Base-by-base conservation (phyloP, 2,113 vertebrate species). In the Isurus oxyrinchus region DNA sequence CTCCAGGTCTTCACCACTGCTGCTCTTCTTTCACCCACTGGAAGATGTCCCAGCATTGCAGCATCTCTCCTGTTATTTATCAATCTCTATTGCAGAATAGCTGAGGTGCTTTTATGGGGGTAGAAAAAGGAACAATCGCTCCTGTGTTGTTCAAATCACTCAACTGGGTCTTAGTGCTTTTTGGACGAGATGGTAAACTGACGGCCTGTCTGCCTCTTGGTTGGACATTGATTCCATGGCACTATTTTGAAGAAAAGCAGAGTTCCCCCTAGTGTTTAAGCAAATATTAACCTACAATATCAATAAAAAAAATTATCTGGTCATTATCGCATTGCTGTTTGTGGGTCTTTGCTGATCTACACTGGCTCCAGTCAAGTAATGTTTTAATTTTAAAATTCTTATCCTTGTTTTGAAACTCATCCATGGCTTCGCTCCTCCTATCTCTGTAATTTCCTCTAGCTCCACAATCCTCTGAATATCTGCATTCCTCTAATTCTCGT, bases 201-300 rank as follows among this genome's bases (percentile, higher is more conserved):
- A 84, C 0, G 5, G 16, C 81, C n/a, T 1, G 19, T 84, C 19
- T 49, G 40, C 81, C 40, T 21, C 13, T 93, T 61, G 55, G 14
- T 14, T 93, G 55, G 57, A n/a, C 88, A 1, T 91, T 1, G 4
- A 23, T 94, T n/a, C 57, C 19, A 40, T 40, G 90, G 35, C 59
- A 94, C 59, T 66, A 63, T 21, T 94, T 63, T 61, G 59, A 94
- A 94, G 59, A 94, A 94, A 16, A 94, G 59, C 59, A 94, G 31
- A n/a, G 14, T 63, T 23, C 59, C 44, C 19, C 35, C 90, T 10
- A 19, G 90, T 94, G 57, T 94, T n/a, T 35, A 19, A 61, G 35
- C 59, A 3, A 63, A 63, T 94, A 44, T 94, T 94, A 6, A 94
- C 40, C 57, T 35, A 44, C 6, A 40, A 66, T n/a, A 94, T 94